Evolutionary conservation across 2,888 invertebrate species (phyloP).

Genomic region (Unio delphinus): DNA sequence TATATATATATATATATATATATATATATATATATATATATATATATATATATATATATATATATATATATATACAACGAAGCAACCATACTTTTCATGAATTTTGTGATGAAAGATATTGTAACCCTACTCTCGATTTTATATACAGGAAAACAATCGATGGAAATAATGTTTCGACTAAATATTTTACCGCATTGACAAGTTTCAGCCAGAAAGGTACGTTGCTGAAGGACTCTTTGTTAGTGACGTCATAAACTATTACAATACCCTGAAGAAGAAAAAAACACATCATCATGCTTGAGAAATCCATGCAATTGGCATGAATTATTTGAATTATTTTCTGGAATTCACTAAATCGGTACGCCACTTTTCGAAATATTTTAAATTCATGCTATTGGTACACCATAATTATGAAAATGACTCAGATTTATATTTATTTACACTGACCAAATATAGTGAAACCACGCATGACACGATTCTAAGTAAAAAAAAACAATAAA

Average conservation of each 20-base stretch:
- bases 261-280: slow-evolving; percentile 80
- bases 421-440: too few species aligned
- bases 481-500: too few species aligned
- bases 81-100: too few species aligned
- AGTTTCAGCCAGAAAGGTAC: slow-evolving; percentile 91
- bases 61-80: too few species aligned
- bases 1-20: too few species aligned
- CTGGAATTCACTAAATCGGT: background rate
- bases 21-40: too few species aligned
- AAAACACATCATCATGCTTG: background rate
- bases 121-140: background rate
- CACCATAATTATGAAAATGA: too few species aligned
- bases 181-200: slow-evolving; percentile 83
- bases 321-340: background rate
- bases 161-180: background rate
- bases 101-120: background rate
- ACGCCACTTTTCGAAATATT: background rate
- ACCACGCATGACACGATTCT: too few species aligned
- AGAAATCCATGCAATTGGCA: background rate
- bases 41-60: too few species aligned
- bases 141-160: background rate
- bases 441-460: too few species aligned
- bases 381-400: too few species aligned
- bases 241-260: slow-evolving; percentile 91
- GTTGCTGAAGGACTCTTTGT: slow-evolving; percentile 90